phyloP scores from a whole-genome alignment of 30 jellyfish, hydroid and myxozoan genomes.

The Aurelia sp. region DNA sequence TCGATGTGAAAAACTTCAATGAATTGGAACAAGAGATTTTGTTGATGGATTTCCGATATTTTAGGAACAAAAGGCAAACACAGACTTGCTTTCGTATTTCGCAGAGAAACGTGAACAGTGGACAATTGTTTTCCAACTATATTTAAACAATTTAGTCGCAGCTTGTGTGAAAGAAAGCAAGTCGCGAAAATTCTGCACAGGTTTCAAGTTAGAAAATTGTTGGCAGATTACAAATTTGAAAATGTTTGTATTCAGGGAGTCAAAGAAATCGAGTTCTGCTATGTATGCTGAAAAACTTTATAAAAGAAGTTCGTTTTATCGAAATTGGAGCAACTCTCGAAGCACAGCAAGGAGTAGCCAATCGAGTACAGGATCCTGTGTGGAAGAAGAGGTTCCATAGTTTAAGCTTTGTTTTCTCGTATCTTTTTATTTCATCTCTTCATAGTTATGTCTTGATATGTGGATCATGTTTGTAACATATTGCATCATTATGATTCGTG shows the following conservation, averaged over 20 bases:
- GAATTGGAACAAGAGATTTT: too few relatives aligned
- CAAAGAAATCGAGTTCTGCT: constrained; percentile 8
- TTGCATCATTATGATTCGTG: too few relatives aligned
- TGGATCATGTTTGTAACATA: too few relatives aligned
- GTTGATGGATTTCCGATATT: background rate
- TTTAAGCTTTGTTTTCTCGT: background rate
- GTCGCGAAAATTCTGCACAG: too few relatives aligned
- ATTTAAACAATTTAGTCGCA: background rate
- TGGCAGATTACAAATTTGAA: background rate
- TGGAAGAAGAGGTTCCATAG: constrained; percentile 18
- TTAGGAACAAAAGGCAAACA: background rate
- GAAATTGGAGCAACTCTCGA: constrained; percentile 58
- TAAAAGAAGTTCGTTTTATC: constrained; percentile 64
- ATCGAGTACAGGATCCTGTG: constrained; percentile 23
- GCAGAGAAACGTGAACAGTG: too few relatives aligned
- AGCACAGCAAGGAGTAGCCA: constrained; percentile 12
- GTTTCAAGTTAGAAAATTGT: too few relatives aligned
- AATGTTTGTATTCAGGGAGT: constrained; percentile 5
- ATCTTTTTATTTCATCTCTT: too few relatives aligned
- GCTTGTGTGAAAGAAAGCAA: background rate
- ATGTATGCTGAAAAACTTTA: constrained; percentile 59
- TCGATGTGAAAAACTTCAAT: too few relatives aligned
- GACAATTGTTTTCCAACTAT: background rate
- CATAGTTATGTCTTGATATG: too few relatives aligned
- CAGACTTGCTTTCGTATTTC: too few relatives aligned